Percentiles rank a stretch among this genome's conserved stretches.
phyloP scores from a whole-genome alignment of 2,113 vertebrate species.

The Bombycilla garrulus region DNA sequence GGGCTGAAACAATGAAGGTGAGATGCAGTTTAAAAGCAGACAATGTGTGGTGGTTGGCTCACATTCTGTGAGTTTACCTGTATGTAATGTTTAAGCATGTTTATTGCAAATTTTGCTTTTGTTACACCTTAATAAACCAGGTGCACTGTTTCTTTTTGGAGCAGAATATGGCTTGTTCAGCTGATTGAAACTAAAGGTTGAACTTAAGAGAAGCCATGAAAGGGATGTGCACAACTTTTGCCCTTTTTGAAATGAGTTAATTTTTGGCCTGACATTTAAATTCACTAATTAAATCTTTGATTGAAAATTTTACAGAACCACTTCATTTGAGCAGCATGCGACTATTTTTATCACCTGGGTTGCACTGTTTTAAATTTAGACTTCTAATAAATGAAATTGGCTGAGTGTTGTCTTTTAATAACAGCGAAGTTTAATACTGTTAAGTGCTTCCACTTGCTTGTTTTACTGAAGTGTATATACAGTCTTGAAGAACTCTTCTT shows the following conservation, averaged over 20 bases:
- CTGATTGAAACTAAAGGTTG: background rate
- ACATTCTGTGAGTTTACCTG: background rate
- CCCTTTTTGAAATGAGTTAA: background rate
- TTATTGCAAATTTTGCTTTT: background rate
- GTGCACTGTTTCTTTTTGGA: background rate
- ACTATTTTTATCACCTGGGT: background rate
- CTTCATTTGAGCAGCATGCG: background rate
- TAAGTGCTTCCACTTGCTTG: background rate
- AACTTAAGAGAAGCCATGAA: background rate
- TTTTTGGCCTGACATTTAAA: background rate
- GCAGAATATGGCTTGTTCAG: background rate
- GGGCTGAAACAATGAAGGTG: background rate
- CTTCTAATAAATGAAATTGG: background rate
- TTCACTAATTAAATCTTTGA: background rate
- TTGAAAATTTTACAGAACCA: background rate
- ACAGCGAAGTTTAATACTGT: background rate
- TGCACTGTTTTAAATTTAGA: background rate
- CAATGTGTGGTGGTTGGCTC: background rate
- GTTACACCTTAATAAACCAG: background rate
- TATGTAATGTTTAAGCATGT: background rate
- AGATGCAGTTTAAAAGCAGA: background rate
- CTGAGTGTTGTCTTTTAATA: background rate
- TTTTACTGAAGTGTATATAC: background rate
- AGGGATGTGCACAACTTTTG: background rate
- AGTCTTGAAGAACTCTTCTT: background rate